Percentiles rank a stretch among this genome's conserved stretches.
These are phyloP conservation scores for Digitonthophagus gazella DNA, from an alignment of 2,888 invertebrate genomes.

Conservation along the genomic window DNA sequence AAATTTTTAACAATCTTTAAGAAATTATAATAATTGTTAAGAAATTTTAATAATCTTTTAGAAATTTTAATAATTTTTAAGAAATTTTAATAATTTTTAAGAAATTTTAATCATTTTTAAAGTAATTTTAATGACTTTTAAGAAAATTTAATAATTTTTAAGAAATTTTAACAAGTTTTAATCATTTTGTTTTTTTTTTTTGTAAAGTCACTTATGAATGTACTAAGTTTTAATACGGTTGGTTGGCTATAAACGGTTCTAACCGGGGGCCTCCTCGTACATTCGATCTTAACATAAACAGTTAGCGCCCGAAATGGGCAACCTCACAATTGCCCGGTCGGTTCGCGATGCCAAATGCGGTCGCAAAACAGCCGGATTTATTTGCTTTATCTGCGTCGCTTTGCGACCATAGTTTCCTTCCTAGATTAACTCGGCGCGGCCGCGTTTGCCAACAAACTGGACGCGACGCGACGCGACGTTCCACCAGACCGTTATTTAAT, in stretches of 20 bases:
- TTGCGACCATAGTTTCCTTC: slow-evolving; percentile 13
- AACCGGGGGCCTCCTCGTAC: not conserved
- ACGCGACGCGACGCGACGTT: no score
- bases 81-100: no score
- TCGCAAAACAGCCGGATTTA: slow-evolving; percentile 26
- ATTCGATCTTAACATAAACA: slow-evolving; percentile 16
- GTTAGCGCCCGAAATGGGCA: slow-evolving; percentile 6
- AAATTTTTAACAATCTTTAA: no score
- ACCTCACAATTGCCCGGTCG: slow-evolving; percentile 18
- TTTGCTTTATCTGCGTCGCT: slow-evolving; percentile 13
- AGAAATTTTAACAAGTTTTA: not conserved
- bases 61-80: no score
- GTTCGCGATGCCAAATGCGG: slow-evolving; percentile 31
- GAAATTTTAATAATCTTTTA: no score
- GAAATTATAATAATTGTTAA: no score
- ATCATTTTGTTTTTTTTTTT: not conserved
- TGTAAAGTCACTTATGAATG: no score
- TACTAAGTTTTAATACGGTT: not conserved
- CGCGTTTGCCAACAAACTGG: slow-evolving; percentile 5
- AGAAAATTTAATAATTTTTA: no score
- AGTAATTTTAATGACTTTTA: no score
- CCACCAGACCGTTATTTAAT: not conserved
- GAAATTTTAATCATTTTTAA: no score
- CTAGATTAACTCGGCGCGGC: slow-evolving; percentile 7
- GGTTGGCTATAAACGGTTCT: slow-evolving; percentile 4